These are phyloP conservation scores for Anthopleura xanthogrammica DNA, from an alignment of 92 coral and sea anemone species.

Conservation along the genomic window DNA sequence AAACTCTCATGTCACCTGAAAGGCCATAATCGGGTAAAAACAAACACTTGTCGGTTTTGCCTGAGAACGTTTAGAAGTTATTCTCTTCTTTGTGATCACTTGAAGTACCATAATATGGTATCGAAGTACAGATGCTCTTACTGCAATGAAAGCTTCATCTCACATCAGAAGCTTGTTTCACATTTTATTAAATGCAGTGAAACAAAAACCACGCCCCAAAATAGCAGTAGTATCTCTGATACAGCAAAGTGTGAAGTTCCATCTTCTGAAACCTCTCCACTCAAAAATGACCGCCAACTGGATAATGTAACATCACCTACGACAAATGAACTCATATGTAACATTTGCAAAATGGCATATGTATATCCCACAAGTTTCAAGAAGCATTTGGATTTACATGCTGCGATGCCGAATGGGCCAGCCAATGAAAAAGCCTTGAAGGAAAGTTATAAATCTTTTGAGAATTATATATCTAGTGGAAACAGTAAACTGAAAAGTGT, in stretches of 20 bases:
- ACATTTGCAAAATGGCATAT: neutral
- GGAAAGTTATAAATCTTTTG: neutral
- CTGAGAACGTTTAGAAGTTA: neutral
- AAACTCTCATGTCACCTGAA: neutral
- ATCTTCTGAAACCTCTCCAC: neutral
- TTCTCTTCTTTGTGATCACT: neutral
- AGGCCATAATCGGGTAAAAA: neutral
- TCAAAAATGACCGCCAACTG: neutral
- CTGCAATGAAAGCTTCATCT: conserved; percentile 1
- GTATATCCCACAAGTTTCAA: neutral
- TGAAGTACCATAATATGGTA: neutral
- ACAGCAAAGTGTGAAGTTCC: neutral
- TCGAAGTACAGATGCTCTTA: neutral
- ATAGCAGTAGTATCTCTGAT: neutral
- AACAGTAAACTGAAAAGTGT: neutral
- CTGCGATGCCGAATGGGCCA: neutral
- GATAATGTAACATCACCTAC: neutral
- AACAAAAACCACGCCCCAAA: neutral
- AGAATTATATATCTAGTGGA: neutral
- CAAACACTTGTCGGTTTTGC: neutral
- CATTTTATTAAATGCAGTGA: conserved; percentile 2
- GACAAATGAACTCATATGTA: neutral
- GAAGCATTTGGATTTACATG: neutral
- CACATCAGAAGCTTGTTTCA: conserved; percentile 1
- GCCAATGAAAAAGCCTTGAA: neutral